Conservation (phyloP, 2,888 invertebrate species). For the Amphimallon solstitiale region DNA sequence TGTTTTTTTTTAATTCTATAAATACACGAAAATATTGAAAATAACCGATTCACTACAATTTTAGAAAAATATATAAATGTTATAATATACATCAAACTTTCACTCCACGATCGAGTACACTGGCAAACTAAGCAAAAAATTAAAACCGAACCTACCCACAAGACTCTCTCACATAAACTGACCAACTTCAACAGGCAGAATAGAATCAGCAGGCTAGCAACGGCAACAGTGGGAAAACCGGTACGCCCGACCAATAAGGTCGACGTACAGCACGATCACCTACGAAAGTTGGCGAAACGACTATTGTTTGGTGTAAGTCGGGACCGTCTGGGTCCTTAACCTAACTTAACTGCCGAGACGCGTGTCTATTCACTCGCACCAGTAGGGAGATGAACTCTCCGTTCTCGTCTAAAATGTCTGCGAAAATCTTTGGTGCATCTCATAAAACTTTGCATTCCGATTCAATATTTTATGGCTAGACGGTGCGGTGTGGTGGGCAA, state of each 20-base stretch:
- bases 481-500: constrained; percentile 40
- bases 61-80: background rate
- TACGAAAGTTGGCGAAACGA: constrained; percentile 45
- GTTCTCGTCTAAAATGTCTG: constrained; percentile 27
- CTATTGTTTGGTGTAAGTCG: constrained; percentile 58
- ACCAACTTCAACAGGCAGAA: constrained; percentile 51
- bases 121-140: background rate
- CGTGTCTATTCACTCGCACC: constrained; percentile 48
- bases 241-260: constrained; percentile 48
- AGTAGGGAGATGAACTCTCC: constrained; percentile 24
- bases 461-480: constrained; percentile 32
- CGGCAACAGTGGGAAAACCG: constrained; percentile 48
- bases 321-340: constrained; percentile 65
- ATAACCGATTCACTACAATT: background rate
- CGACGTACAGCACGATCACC: constrained; percentile 44
- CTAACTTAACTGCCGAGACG: constrained; percentile 63
- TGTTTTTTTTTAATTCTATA: too few species aligned
- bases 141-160: background rate
- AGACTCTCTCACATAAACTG: constrained; percentile 52
- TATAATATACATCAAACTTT: background rate
- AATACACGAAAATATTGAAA: too few species aligned
- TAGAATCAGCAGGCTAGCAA: constrained; percentile 40
- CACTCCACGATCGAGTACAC: background rate
- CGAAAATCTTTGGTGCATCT: constrained; percentile 38
- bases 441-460: constrained; percentile 38